These are phyloP conservation scores for Pristionchus fissidentatus DNA, from an alignment of 2,888 invertebrate genomes.

Conservation along the genomic window DNA sequence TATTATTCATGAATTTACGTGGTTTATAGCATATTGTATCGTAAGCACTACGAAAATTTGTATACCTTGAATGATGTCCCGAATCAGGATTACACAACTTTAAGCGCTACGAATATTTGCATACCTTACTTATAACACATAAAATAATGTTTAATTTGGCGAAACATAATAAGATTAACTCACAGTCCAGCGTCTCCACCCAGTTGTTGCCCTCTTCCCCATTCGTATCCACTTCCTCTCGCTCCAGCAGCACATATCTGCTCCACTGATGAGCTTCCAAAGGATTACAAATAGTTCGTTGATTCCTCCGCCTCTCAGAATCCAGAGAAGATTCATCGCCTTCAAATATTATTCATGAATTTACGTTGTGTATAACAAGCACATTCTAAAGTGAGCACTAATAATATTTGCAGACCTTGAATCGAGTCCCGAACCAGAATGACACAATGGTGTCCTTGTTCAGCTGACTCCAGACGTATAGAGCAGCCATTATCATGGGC, in stretches of 20 bases:
- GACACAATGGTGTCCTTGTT: conserved; percentile 92
- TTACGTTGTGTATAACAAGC: too few species aligned
- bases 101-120: too few species aligned
- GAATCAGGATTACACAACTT: conserved; percentile 98
- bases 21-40: too few species aligned
- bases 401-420: conserved; percentile 89
- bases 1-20: too few species aligned
- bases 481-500: conserved; percentile 93
- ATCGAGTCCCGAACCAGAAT: conserved; percentile 98
- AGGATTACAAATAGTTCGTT: conserved; percentile 92
- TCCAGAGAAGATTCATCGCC: conserved; percentile 97
- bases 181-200: too few species aligned
- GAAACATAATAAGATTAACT: too few species aligned
- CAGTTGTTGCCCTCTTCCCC: conserved; percentile 61
- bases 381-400: too few species aligned
- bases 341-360: conserved; percentile 51
- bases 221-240: conserved; percentile 50
- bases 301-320: conserved; percentile 91
- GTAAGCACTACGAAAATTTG: too few species aligned
- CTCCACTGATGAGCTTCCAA: conserved; percentile 76
- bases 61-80: conserved; percentile 92
- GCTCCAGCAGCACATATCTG: conserved; percentile 49
- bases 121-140: too few species aligned
- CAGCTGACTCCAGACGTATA: conserved; percentile 98
- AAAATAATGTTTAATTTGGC: too few species aligned